These are phyloP conservation scores for Ophiodon elongatus DNA, from an alignment of 2,113 vertebrate species.

Conservation along the genomic window DNA sequence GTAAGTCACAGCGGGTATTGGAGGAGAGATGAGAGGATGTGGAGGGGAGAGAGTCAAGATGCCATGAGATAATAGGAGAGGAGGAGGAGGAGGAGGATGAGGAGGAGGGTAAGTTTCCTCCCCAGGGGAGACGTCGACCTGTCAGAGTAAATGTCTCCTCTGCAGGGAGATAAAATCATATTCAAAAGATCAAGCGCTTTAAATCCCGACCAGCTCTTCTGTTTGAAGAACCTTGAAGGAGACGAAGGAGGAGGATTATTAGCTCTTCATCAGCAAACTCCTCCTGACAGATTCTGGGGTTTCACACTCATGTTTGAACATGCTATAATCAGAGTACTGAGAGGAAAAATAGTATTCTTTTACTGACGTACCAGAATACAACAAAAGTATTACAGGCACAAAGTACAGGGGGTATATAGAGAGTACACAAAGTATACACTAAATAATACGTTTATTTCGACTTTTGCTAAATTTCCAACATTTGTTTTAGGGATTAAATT, in stretches of 20 bases:
- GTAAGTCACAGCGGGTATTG: constrained; percentile 30
- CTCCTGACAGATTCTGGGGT: background rate
- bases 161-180: constrained; percentile 69
- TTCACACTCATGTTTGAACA: background rate
- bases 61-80: constrained; percentile 25
- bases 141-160: constrained; percentile 73
- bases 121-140: constrained; percentile 58
- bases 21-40: constrained; percentile 4
- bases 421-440: background rate
- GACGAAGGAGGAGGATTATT: constrained; percentile 8
- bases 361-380: background rate
- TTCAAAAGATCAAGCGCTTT: constrained; percentile 68
- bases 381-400: background rate
- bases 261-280: constrained; percentile 42
- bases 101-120: constrained; percentile 41
- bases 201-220: constrained; percentile 37
- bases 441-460: too few species aligned
- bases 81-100: constrained; percentile 25
- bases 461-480: too few species aligned
- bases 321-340: constrained; percentile 16
- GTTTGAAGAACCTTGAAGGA: constrained; percentile 63
- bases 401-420: background rate
- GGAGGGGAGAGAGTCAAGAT: constrained; percentile 23
- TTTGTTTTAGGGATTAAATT: too few species aligned
- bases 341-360: background rate